phyloP scores from a whole-genome alignment of 2,888 invertebrate genomes.

The Odontocerum albicorne region DNA sequence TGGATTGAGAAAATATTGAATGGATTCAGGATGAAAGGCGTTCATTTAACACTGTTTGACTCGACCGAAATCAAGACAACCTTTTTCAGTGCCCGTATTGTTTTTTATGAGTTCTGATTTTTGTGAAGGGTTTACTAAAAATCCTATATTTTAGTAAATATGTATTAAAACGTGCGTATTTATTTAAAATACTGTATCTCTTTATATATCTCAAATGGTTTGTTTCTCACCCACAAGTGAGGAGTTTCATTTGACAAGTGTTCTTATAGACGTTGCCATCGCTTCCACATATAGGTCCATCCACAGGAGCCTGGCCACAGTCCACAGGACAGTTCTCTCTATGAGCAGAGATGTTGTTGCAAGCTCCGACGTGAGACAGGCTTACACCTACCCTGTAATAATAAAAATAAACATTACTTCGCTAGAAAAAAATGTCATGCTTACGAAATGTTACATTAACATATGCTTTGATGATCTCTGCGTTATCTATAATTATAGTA shows the following conservation, averaged over 20 bases:
- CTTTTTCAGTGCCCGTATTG: neutral
- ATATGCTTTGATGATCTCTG: no score
- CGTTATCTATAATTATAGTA: no score
- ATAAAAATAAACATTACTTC: no score
- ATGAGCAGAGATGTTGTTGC: conserved; percentile 75
- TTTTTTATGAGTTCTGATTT: neutral
- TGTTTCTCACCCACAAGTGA: conserved; percentile 77
- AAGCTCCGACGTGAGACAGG: conserved; percentile 84
- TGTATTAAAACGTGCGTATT: no score
- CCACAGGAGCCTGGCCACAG: conserved; percentile 82
- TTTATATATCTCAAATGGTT: no score
- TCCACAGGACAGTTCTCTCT: conserved; percentile 88
- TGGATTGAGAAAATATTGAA: neutral
- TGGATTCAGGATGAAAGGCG: neutral
- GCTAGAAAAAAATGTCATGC: no score
- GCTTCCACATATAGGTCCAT: conserved; percentile 89
- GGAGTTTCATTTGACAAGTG: conserved; percentile 89
- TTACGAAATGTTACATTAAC: no score
- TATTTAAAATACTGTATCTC: no score
- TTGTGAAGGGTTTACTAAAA: no score
- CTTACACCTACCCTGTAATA: conserved; percentile 74
- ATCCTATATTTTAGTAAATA: no score
- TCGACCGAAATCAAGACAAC: no score
- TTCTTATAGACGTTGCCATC: conserved; percentile 92
- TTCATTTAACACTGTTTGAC: neutral